Base-by-base conservation (phyloP, 2,888 invertebrate genomes). In the Odontothrips loti region DNA sequence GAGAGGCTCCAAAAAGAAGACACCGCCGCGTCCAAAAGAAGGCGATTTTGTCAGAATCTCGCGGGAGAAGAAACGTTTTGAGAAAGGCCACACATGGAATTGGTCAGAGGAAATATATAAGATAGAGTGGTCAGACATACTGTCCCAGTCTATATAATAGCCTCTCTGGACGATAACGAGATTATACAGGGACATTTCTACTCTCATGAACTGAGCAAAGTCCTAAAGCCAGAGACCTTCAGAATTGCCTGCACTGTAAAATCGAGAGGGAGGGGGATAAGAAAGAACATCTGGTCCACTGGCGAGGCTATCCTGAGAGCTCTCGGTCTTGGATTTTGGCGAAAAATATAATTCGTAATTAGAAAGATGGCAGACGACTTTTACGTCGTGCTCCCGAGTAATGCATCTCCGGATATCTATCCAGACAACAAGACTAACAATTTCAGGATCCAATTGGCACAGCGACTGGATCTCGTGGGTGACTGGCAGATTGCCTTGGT, bases 51-150 rank as follows among this genome's bases (percentile, higher is more conserved):
- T 82, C 1, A 47, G 84, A 48, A 81, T 84, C 12, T 80, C 82
- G 29, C 82, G 82, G 81, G 80, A 79, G 47, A 85, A 84, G n/a
- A n/a, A n/a, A n/a, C n/a, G n/a, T n/a, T n/a, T n/a, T n/a, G n/a
- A n/a, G n/a, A n/a, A n/a, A n/a, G 82, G 78, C 82, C 20, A 29
- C 80, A 48, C 84, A 48, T 80, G 78, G 1, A 84, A 84, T 63
- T 85, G 83, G 84, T 84, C 81, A 27, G 84, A 83, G 78, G 85
- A 85, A 82, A 82, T 85, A n/a, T 85, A 85, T 81, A 82, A 83
- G 80, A 84, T 85, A 48, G 47, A 20, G 4, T 80, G 82, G 23
- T 84, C 0, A 79, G 80, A 0, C 78, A 80, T 17, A 63, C 80
- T 17, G 47, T 79, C 23, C 82, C 83, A 3, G 84, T 85, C 0